Evolutionary conservation across 2,113 vertebrate species (phyloP), one percentile per base, ranked within the genome.

Genomic region (Dipodomys ordii): DNA sequence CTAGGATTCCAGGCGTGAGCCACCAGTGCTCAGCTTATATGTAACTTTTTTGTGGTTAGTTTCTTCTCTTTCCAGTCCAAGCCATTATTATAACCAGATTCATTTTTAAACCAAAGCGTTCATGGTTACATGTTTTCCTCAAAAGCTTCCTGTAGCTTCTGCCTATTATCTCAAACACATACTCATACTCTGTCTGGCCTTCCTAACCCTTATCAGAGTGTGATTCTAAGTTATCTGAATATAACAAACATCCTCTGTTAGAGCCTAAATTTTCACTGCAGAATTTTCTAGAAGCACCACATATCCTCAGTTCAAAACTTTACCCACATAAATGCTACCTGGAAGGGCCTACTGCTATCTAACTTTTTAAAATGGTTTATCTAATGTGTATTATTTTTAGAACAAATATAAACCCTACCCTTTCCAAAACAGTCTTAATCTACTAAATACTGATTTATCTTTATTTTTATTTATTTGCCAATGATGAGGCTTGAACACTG

Each of bases 61-160:
- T 68, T 77, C 74, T 88, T 39, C 11, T 92, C 7, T 65, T 39
- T 71, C 27, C 0, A 62, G 27, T 22, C 44, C 15, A 72, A 62
- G 49, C 15, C 28, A 65, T 87, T 87, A 65, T 23, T 46, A 68
- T 12, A 83, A 35, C 15, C 53, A 44, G 30, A 71, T 60, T 78
- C 74, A 15, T 30, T n/a, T 90, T 68, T 68, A 71, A 88, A 76
- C 72, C 4, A 76, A 82, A 90, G 94, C 79, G 16, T 68, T n/a
- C n/a, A 68, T 20, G 1, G 72, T 83, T 87, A 67, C 44, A 60
- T 11, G 15, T 62, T 82, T 35, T 80, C 82, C 28, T 83, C 5
- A 87, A 68, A 94, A 81, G 18, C 9, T 67, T 67, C 53, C 44
- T n/a, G 35, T 20, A 94, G 23, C 20, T 77, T 62, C 53, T 84